Percentiles rank a stretch among this genome's conserved stretches.
These are phyloP conservation scores for Prietella phreatophila DNA, from an alignment of 2,113 vertebrate genomes.

Conservation along the genomic window DNA sequence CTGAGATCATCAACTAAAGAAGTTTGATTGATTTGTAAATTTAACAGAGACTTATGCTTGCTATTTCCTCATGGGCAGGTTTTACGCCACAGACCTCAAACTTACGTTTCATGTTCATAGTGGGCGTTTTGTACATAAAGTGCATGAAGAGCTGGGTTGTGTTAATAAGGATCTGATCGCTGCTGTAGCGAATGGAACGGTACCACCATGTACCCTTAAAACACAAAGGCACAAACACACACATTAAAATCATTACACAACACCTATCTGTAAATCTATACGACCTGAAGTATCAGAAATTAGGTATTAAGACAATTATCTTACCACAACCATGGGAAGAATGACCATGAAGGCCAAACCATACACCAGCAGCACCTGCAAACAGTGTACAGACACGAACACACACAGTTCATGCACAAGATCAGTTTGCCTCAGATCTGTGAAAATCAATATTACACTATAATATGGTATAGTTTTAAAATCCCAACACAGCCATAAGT, in stretches of 20 bases:
- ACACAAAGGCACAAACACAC: slow-evolving; percentile 40
- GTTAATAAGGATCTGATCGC: slow-evolving; percentile 97
- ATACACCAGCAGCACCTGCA: slow-evolving; percentile 92
- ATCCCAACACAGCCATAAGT: neutral
- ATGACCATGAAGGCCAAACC: slow-evolving; percentile 99
- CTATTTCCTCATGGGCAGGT: neutral
- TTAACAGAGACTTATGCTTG: neutral
- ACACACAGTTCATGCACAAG: neutral
- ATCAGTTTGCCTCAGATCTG: neutral
- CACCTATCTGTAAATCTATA: neutral
- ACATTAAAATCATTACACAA: neutral
- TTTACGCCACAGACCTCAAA: neutral
- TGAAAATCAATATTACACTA: neutral
- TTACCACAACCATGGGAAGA: slow-evolving; percentile 96
- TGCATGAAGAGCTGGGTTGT: slow-evolving; percentile 98
- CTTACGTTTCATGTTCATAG: slow-evolving; percentile 99
- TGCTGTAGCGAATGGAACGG: slow-evolving; percentile 95
- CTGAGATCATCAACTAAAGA: neutral
- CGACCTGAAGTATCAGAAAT: neutral
- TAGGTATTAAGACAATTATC: slow-evolving; percentile 42
- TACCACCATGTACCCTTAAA: slow-evolving; percentile 98
- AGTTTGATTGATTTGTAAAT: too few relatives aligned
- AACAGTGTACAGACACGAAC: slow-evolving; percentile 25
- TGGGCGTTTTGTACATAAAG: slow-evolving; percentile 97
- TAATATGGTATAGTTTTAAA: neutral